Base-by-base conservation (phyloP, 2,113 vertebrate species). In the Actenoides lindsayi region DNA sequence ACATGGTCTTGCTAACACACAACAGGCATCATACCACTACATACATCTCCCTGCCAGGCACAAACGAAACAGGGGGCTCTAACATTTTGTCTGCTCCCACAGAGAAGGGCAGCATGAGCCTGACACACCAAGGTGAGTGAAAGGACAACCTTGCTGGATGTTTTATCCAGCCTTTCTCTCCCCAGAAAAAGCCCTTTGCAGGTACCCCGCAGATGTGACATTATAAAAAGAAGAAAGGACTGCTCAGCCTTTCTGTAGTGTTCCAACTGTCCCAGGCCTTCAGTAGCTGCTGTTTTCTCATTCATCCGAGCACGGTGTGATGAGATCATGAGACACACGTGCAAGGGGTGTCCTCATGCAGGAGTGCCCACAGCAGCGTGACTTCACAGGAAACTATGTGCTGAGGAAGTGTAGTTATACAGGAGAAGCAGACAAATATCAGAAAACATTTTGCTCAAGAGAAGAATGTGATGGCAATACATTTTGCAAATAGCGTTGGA, bases 271-370 rank as follows among this genome's bases (percentile, higher is more conserved):
- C 46, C 46, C 46, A 46, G 46, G 46, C 46, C 76, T 41, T 41
- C 50, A 57, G 50, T 4, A 42, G 59, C 35, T 42, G 16, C 16
- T 17, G 8, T 41, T 41, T 35, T 31, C 42, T 57, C 19, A 35
- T 27, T 42, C 31, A 31, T 14, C 50, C 50, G 20, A 11, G 59
- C 25, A 21, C 1, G 3, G 41, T 46, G 46, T 20, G 19, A 46
- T 46, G 46, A 46, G 46, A 46, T 46, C 5, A 51, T 3, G 23
- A 59, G 31, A 37, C 20, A 6, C 0, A 1, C 7, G n/a, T 2
- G 2, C 46, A 19, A 82, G 21, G 17, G 6, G 1, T 28, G 37
- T 44, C 41, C 51, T 44, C 1, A 4, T 13, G 44, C 53, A 59
- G 21, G 17, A 33, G 14, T 2, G 16, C 25, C 24, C 48, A 24